Evolutionary conservation across 2,888 invertebrate genomes (phyloP).

Genomic region (Lissonota sp.): DNA sequence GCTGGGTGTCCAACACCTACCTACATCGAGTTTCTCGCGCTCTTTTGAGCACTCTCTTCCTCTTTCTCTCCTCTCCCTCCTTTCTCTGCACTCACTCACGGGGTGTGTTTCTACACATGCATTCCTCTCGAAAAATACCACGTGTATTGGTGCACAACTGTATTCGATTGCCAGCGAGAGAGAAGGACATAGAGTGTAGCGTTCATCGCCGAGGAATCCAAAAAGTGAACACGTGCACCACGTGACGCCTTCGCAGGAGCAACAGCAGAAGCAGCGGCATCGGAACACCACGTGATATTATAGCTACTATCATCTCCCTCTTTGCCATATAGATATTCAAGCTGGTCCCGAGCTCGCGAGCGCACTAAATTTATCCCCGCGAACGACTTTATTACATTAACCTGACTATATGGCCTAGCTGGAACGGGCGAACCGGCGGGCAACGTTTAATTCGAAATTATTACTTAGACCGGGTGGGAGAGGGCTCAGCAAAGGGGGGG

Average conservation of each 20-base stretch:
- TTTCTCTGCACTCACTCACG: not conserved
- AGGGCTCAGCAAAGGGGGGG: conserved; percentile 11
- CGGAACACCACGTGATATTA: conserved; percentile 59
- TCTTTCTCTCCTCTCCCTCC: not conserved
- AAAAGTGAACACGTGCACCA: conserved; percentile 65
- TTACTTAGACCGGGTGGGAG: conserved; percentile 74
- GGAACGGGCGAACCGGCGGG: conserved; percentile 40
- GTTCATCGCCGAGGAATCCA: conserved; percentile 3
- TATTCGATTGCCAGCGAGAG: conserved; percentile 67
- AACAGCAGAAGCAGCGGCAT: conserved; percentile 50
- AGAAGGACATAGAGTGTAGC: conserved; percentile 4
- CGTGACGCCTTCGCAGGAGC: conserved; percentile 66
- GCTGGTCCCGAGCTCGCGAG: conserved; percentile 57
- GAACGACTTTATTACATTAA: conserved; percentile 82
- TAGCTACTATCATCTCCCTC: conserved; percentile 9
- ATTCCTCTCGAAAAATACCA: not conserved
- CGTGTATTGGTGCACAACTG: conserved; percentile 66
- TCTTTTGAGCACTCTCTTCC: no score
- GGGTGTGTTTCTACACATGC: conserved; percentile 43
- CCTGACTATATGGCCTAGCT: conserved; percentile 61
- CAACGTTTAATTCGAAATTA: conserved; percentile 81
- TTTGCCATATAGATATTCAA: conserved; percentile 4
- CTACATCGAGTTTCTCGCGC: conserved; percentile 68
- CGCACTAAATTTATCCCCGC: conserved; percentile 80
- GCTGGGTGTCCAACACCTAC: conserved; percentile 83